These are phyloP conservation scores for Erebia palarica DNA, from an alignment of 2,888 invertebrate species.

Conservation along the genomic window DNA sequence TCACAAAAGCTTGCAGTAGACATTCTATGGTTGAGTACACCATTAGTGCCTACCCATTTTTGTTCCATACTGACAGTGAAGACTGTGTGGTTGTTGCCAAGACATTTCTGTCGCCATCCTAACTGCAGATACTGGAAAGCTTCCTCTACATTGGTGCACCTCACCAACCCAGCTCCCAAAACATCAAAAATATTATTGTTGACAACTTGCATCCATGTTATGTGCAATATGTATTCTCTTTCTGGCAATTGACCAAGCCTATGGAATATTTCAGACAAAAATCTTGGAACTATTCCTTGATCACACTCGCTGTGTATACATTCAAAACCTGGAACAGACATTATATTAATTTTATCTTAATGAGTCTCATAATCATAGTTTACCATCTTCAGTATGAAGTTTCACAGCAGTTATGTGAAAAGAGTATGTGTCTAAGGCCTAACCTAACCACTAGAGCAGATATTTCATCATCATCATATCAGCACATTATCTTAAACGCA, in stretches of 20 bases:
- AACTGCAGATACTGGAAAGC: constrained; percentile 87
- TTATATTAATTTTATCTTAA: background rate
- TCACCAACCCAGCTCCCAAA: constrained; percentile 79
- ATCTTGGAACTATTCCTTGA: constrained; percentile 87
- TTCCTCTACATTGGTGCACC: constrained; percentile 86
- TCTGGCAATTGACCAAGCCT: constrained; percentile 85
- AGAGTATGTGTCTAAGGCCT: too few relatives aligned
- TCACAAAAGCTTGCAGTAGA: constrained; percentile 90
- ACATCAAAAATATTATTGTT: constrained; percentile 85
- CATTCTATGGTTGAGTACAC: constrained; percentile 85
- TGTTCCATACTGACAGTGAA: constrained; percentile 89
- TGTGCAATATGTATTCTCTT: constrained; percentile 84
- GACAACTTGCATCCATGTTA: constrained; percentile 88
- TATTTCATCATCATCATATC: too few relatives aligned
- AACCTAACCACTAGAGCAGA: too few relatives aligned
- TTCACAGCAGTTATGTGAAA: too few relatives aligned
- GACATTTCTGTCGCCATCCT: constrained; percentile 83
- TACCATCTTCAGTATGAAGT: too few relatives aligned
- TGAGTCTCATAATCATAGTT: background rate
- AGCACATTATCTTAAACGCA: too few relatives aligned
- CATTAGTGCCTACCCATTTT: constrained; percentile 86
- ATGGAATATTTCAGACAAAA: constrained; percentile 87
- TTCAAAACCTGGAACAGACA: constrained; percentile 69
- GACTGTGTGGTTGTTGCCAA: constrained; percentile 85
- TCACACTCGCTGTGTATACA: constrained; percentile 85